Conservation (phyloP, 2,113 vertebrate species). For the Gambusia holbrooki region DNA sequence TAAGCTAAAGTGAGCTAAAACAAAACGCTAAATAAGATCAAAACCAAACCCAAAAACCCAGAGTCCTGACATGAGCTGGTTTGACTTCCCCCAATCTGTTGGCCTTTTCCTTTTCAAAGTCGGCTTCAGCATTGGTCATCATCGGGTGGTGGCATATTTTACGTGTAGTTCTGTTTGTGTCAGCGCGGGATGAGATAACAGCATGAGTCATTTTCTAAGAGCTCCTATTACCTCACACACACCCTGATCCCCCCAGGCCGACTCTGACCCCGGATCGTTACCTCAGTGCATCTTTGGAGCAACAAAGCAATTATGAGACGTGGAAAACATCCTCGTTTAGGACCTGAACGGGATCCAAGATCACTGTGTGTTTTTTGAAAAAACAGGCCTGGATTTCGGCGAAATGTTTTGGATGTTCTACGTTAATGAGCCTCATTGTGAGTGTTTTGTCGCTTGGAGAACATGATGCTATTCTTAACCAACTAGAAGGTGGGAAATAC, state of each 20-base stretch:
- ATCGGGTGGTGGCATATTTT: constrained; percentile 33
- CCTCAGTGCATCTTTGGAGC: constrained; percentile 33
- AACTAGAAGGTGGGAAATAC: constrained; percentile 16
- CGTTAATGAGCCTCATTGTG: constrained; percentile 17
- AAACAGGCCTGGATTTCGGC: constrained; percentile 12
- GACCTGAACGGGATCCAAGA: constrained; percentile 38
- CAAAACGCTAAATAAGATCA: too few relatives aligned
- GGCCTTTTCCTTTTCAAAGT: not conserved
- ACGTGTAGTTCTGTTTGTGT: constrained; percentile 22
- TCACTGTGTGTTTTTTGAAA: constrained; percentile 29
- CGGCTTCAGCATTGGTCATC: constrained; percentile 17
- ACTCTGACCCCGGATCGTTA: constrained; percentile 32
- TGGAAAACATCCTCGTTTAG: constrained; percentile 23
- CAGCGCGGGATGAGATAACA: constrained; percentile 6
- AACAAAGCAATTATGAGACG: constrained; percentile 44
- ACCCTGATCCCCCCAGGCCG: not conserved
- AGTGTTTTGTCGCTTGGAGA: constrained; percentile 42
- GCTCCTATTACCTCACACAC: not conserved
- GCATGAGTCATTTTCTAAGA: constrained; percentile 38
- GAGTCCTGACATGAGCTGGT: not conserved
- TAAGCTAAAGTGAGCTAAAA: too few relatives aligned
- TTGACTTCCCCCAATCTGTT: not conserved
- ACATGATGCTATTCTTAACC: constrained; percentile 24
- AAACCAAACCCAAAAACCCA: not conserved
- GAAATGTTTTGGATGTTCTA: constrained; percentile 43